Percentiles rank a stretch among this genome's conserved stretches.
Evolutionary conservation across 2,797 vertebrate genomes (phyloP).

Genomic region (Chrosomus eos): DNA sequence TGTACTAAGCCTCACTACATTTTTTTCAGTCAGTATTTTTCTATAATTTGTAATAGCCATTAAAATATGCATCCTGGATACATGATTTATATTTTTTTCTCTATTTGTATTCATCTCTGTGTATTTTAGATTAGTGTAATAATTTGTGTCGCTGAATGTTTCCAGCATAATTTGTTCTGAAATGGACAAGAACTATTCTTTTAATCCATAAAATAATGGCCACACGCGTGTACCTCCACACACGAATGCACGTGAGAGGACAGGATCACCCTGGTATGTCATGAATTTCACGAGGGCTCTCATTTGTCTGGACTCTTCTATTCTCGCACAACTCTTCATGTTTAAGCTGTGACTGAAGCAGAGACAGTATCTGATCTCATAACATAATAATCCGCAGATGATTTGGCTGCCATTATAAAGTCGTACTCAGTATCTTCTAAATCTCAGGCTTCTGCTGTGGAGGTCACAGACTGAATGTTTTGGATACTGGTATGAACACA

Average conservation of each 20-base stretch:
- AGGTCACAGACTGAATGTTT: conserved; percentile 74
- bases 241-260: background rate
- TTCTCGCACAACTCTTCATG: conserved; percentile 72
- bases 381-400: conserved; percentile 76
- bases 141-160: background rate
- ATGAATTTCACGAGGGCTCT: conserved; percentile 55
- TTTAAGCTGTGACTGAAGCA: conserved; percentile 68
- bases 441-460: conserved; percentile 69
- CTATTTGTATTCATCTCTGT: background rate
- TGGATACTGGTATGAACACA: conserved; percentile 63
- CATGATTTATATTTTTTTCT: background rate
- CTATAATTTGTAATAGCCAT: background rate
- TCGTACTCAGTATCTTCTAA: conserved; percentile 77
- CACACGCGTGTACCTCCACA: background rate
- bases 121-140: background rate
- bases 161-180: too few relatives aligned
- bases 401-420: conserved; percentile 79
- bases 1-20: background rate
- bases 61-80: background rate
- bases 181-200: background rate
- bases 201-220: background rate
- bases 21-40: background rate
- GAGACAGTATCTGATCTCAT: conserved; percentile 69
- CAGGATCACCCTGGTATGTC: conserved; percentile 16
- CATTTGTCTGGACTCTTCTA: conserved; percentile 68